Conservation (phyloP, 2,797 vertebrate genomes). For the Anisognathus igniventris region DNA sequence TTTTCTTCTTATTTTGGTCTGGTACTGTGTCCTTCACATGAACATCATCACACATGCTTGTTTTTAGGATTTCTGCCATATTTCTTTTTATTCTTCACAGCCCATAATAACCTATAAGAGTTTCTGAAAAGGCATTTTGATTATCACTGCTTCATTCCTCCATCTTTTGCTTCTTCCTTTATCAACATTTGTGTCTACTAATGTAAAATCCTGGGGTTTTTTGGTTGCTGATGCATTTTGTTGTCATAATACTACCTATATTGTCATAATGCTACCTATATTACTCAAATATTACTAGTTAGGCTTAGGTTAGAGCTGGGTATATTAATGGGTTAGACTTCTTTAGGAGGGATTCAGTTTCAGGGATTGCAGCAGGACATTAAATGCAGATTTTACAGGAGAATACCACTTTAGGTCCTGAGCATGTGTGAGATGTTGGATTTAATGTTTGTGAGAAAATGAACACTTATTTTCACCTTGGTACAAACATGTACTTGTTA, state of each 20-base stretch:
- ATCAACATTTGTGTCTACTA: background rate
- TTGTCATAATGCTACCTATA: background rate
- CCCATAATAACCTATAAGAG: background rate
- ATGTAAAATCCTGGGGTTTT: background rate
- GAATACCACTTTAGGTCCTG: background rate
- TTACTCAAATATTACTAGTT: background rate
- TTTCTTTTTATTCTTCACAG: background rate
- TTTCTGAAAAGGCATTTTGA: background rate
- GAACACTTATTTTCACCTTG: background rate
- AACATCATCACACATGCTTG: background rate
- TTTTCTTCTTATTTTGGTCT: background rate
- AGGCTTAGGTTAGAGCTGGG: background rate
- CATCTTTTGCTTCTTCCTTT: background rate
- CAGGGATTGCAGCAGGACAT: background rate
- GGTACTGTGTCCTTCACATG: background rate
- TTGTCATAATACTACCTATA: background rate
- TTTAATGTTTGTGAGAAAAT: background rate
- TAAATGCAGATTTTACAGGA: background rate
- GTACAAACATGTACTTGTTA: background rate
- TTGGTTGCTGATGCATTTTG: background rate
- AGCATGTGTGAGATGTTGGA: background rate
- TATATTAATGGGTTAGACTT: background rate
- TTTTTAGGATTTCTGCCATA: background rate
- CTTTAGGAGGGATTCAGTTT: background rate
- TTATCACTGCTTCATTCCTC: background rate